These are phyloP conservation scores for Ceyx margarethae DNA, from an alignment of 2,113 vertebrate genomes.

Conservation along the genomic window DNA sequence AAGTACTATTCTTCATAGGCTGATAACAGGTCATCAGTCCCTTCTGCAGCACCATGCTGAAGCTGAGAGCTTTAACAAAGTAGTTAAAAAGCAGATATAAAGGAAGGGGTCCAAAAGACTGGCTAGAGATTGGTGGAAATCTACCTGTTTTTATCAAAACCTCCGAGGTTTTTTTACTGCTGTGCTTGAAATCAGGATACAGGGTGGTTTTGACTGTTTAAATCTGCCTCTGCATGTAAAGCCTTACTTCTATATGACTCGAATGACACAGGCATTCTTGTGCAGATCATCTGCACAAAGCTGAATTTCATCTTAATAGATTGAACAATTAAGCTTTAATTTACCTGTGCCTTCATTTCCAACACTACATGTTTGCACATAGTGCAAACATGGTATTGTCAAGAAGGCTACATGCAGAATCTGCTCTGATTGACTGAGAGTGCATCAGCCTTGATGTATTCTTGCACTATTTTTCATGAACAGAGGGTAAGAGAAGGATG, in stretches of 20 bases:
- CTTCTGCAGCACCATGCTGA: neutral
- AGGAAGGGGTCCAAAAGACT: neutral
- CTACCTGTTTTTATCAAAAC: neutral
- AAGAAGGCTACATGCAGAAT: neutral
- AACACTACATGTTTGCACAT: neutral
- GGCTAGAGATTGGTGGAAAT: neutral
- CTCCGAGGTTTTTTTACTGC: neutral
- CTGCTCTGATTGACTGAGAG: conserved; percentile 24
- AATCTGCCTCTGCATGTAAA: neutral
- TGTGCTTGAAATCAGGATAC: neutral
- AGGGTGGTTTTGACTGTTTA: neutral
- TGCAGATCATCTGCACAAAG: neutral
- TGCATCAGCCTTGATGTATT: neutral
- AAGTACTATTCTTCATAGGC: neutral
- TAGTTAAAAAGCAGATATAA: neutral
- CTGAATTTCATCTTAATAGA: conserved; percentile 1
- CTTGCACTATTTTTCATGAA: conserved; percentile 5
- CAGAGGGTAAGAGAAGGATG: neutral
- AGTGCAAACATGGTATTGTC: neutral
- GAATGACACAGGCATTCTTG: neutral
- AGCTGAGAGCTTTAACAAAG: neutral
- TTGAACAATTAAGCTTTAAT: conserved; percentile 27
- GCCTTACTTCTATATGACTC: neutral
- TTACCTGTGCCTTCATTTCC: neutral
- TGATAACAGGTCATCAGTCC: neutral